A percentile compares a stretch with the other conserved stretches of the same genome.
Evolutionary conservation across 2,888 invertebrate species (phyloP).

Genomic region (Acanthoscelides obtectus): DNA sequence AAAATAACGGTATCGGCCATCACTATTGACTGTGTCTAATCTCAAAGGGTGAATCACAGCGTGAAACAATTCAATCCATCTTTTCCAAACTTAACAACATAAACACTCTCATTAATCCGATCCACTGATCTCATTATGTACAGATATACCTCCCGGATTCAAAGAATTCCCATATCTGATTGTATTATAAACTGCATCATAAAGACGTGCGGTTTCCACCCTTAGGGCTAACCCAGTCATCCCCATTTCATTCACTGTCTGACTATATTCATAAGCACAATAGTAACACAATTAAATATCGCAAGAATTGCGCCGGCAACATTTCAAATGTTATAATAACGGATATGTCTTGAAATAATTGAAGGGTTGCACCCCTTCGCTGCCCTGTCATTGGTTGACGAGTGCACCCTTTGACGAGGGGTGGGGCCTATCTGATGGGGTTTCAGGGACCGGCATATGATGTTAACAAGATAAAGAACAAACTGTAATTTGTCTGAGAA

Average conservation of each 20-base stretch:
- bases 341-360: conserved; percentile 40
- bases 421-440: conserved; percentile 27
- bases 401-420: conserved; percentile 7
- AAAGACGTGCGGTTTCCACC: conserved; percentile 23
- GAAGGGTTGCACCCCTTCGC: conserved; percentile 25
- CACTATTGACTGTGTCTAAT: neutral
- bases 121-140: neutral
- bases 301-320: conserved; percentile 31
- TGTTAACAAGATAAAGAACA: conserved; percentile 31
- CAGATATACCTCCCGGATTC: neutral
- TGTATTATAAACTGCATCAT: conserved; percentile 9
- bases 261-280: conserved; percentile 35
- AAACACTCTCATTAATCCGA: neutral
- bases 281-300: conserved; percentile 39
- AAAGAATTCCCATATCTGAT: neutral
- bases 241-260: conserved; percentile 27
- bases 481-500: conserved; percentile 19
- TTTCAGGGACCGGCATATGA: conserved; percentile 23
- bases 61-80: neutral
- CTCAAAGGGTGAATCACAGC: neutral
- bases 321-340: conserved; percentile 39
- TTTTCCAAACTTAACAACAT: neutral
- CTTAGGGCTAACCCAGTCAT: conserved; percentile 14
- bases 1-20: too few relatives aligned
- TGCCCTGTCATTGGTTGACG: conserved; percentile 3